Evolutionary conservation across 1,140 invertebrate genomes (phyloP).

Genomic region (Diorhabda sublineata): DNA sequence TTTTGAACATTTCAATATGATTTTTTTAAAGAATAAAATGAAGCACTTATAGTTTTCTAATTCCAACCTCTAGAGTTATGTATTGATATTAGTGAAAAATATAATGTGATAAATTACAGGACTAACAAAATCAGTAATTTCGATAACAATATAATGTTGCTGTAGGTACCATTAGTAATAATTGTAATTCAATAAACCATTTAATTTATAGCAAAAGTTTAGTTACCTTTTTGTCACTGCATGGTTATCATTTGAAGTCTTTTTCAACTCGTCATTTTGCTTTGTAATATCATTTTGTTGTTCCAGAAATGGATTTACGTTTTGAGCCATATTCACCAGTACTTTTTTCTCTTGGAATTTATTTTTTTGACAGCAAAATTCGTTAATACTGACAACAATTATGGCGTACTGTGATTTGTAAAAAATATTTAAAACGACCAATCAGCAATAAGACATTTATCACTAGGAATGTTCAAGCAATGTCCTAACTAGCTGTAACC

Average conservation of each 20-base stretch:
- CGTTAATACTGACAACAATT: conserved; percentile 11
- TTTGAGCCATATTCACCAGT: conserved; percentile 66
- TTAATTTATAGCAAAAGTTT: too few relatives aligned
- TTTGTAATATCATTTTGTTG: conserved; percentile 63
- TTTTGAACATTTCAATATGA: too few relatives aligned
- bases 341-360: conserved; percentile 7
- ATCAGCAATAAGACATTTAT: neutral
- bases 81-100: too few relatives aligned
- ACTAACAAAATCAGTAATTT: too few relatives aligned
- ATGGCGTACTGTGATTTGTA: conserved; percentile 6
- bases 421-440: conserved; percentile 10
- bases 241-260: conserved; percentile 74
- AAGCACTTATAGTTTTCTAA: conserved; percentile 6
- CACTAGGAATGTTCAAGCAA: too few relatives aligned
- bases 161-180: too few relatives aligned
- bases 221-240: conserved; percentile 79
- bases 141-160: too few relatives aligned
- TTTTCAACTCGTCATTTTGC: conserved; percentile 67
- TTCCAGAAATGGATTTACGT: conserved; percentile 73
- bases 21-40: neutral
- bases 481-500: too few relatives aligned
- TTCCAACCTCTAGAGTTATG: too few relatives aligned
- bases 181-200: too few relatives aligned
- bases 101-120: too few relatives aligned
- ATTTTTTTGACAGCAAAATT: conserved; percentile 13